Evolutionary conservation across 2,113 vertebrate genomes (phyloP), one percentile per base, ranked within the genome.

Genomic region (Myiozetetes cayanensis): DNA sequence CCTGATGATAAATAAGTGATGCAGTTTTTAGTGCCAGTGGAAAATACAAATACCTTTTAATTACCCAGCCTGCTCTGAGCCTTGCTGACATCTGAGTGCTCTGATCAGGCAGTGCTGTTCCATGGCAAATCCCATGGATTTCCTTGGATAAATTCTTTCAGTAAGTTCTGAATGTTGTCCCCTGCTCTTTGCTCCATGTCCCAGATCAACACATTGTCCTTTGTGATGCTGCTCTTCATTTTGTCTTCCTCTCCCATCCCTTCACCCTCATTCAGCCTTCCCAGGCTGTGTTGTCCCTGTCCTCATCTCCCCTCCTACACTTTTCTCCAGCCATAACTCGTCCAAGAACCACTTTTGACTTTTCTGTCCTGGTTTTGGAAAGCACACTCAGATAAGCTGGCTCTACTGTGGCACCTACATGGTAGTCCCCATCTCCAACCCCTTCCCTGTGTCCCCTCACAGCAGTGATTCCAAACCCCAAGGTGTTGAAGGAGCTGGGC

Each of bases 301-400:
- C 22, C 21, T 43, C 6, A 4, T 43, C 49, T 65, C 56, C 17
- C 22, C 14, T 66, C 24, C 19, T 21, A 22, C 0, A 0, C 7
- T 41, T 68, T 67, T 58, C 31, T 76, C 43, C 27, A 80, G 27
- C 4, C 44, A 21, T 9, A 75, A 39, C 21, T 61, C 30, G 6
- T 24, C 27, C 18, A 15, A 65, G 59, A 89, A 35, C 35, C 22
- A 73, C 55, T 74, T 72, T n/a, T 46, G 25, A 52, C 17, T 50
- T 31, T 59, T 74, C 65, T 70, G 10, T 55, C 71, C 61, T 46
- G 33, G 25, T 56, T 89, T 71, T 89, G 41, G 50, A 59, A 55
- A 18, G 17, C 27, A 27, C 50, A 27, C 12, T 78, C 14, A 37
- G 20, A 67, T 30, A 20, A 91, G 6, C 15, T 81, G 75, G 31